A percentile compares a stretch with the other conserved stretches of the same genome.
Evolutionary conservation across 2,113 vertebrate genomes (phyloP).

Genomic region (Hystrix brachyura): DNA sequence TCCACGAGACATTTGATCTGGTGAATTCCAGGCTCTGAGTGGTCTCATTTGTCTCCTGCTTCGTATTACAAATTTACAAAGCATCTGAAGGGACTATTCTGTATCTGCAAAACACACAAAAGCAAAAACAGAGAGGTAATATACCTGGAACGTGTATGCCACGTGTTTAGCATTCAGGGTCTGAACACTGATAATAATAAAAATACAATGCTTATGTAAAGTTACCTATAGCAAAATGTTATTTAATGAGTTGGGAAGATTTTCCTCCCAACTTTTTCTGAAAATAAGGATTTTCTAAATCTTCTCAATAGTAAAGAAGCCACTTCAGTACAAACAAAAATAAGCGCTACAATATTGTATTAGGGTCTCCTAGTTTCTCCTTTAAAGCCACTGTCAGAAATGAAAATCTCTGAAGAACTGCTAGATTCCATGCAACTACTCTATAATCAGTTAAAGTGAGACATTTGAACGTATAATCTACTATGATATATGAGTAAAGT

Average conservation of each 20-base stretch:
- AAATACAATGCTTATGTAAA: conserved; percentile 36
- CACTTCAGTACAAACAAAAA: background rate
- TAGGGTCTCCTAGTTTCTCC: background rate
- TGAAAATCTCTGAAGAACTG: background rate
- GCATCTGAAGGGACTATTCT: background rate
- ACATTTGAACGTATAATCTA: background rate
- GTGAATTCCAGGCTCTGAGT: background rate
- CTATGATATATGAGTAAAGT: background rate
- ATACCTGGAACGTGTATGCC: background rate
- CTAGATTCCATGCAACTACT: background rate
- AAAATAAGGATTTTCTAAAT: conserved; percentile 24
- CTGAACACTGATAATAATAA: background rate
- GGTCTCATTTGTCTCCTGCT: background rate
- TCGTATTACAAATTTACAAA: background rate
- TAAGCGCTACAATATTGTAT: background rate
- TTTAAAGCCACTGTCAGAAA: background rate
- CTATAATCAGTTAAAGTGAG: background rate
- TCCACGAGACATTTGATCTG: background rate
- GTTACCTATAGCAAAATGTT: background rate
- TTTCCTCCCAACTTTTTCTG: conserved; percentile 6
- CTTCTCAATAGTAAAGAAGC: background rate
- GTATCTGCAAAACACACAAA: background rate
- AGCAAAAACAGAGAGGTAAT: conserved; percentile 1
- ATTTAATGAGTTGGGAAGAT: background rate
- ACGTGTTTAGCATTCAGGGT: background rate